These are phyloP conservation scores for Luidia sarsii DNA, from an alignment of 53 echinoderm and acorn worm genomes.

Conservation along the genomic window DNA sequence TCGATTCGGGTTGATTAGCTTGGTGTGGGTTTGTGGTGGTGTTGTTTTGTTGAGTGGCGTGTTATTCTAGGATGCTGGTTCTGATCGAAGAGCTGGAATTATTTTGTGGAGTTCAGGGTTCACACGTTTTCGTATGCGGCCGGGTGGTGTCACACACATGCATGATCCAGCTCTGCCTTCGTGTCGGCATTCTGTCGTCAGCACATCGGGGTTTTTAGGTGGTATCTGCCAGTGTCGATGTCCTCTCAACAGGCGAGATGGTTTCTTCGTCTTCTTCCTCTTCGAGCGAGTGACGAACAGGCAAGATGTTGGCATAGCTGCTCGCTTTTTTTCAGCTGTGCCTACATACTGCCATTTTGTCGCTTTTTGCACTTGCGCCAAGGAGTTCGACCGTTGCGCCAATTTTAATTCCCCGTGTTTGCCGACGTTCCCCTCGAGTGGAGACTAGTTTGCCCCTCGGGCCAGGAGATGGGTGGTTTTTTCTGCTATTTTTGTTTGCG, in stretches of 20 bases:
- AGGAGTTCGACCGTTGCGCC: too few relatives aligned
- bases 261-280: neutral
- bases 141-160: slow-evolving; percentile 84
- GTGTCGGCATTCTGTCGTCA: slow-evolving; percentile 75
- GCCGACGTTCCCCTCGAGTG: too few relatives aligned
- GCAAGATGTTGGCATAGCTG: slow-evolving; percentile 94
- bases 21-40: neutral
- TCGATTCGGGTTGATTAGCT: too few relatives aligned
- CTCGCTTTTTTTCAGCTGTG: slow-evolving; percentile 66
- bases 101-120: too few relatives aligned
- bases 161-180: slow-evolving; percentile 77
- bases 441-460: too few relatives aligned
- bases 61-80: too few relatives aligned
- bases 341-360: slow-evolving; percentile 84
- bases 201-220: neutral
- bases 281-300: slow-evolving; percentile 47
- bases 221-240: neutral
- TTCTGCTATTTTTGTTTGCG: neutral
- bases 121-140: slow-evolving; percentile 59
- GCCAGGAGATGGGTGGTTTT: neutral
- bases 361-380: too few relatives aligned
- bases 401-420: too few relatives aligned
- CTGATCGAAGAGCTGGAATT: neutral
- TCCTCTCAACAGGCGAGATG: neutral
- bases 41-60: too few relatives aligned